phyloP scores from a whole-genome alignment of 2,888 invertebrate genomes.

The Hyposoter dolosus region DNA sequence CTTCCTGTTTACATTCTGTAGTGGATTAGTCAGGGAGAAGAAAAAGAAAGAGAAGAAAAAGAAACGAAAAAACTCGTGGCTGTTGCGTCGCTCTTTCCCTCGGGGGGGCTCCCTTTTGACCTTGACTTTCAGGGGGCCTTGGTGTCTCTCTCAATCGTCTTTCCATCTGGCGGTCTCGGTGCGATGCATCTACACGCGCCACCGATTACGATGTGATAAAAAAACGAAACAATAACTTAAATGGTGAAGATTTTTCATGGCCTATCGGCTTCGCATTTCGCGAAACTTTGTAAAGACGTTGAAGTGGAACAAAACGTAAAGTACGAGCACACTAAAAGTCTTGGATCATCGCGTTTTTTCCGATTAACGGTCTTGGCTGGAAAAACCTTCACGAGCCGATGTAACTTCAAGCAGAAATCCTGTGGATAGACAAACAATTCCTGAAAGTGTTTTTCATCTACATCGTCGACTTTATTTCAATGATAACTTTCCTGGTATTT shows the following conservation, averaged over 20 bases:
- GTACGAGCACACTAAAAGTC: neutral
- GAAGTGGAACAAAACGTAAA: conserved; percentile 4
- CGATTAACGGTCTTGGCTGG: neutral
- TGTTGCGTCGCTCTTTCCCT: conserved; percentile 19
- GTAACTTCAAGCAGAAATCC: neutral
- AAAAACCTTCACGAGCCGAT: neutral
- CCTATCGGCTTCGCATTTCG: conserved; percentile 7
- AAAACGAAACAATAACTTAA: conserved; percentile 30
- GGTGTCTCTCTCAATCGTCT: conserved; percentile 26
- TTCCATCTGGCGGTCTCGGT: conserved; percentile 26
- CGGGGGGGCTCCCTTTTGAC: conserved; percentile 28
- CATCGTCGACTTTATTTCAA: neutral
- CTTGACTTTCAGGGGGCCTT: conserved; percentile 51
- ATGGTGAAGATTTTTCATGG: conserved; percentile 39
- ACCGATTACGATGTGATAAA: neutral
- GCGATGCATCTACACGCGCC: conserved; percentile 27
- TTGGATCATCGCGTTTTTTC: conserved; percentile 19
- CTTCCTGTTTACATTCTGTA: conserved; percentile 34
- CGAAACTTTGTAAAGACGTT: conserved; percentile 10
- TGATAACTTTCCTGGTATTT: neutral
- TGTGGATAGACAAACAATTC: neutral
- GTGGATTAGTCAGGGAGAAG: conserved; percentile 2
- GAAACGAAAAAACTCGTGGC: neutral
- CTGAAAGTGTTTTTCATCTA: neutral
- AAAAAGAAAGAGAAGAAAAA: conserved; percentile 10